Evolutionary conservation across 2,113 vertebrate genomes (phyloP), one percentile per base, ranked within the genome.

Genomic region (Scomber colias): DNA sequence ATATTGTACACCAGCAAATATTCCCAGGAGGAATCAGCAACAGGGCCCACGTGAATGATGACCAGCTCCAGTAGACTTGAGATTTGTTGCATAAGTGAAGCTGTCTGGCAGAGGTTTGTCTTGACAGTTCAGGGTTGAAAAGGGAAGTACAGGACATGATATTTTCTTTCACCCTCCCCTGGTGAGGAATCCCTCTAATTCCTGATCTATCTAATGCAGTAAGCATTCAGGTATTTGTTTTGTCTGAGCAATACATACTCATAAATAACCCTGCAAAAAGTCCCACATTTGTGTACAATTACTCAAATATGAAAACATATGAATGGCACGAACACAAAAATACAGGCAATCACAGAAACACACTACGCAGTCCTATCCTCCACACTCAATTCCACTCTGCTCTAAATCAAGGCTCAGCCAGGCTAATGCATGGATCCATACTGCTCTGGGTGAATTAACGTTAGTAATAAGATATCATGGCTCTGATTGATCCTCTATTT

Each of bases 401-500:
- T 86, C 81, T 94, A 93, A 94, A 94, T 94, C 92, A 92, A 79
- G 81, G 74, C 85, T 94, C 91, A 93, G 94, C 93, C 91, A 93
- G 73, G 95, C 96, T 92, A 93, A 96, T 95, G 96, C 95, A 96
- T 91, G 91, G 96, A 97, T 97, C 96, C 92, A 95, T 96, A 97
- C 94, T 77, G 95, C 96, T 97, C 96, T 96, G 96, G 97, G 96
- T 98, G 96, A 99, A 97, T 98, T 97, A 97, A 97, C 94, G 92
- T 97, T 96, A 97, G 96, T 98, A 97, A 98, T 97, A 98, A 97
- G 96, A 97, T 97, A 97, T 97, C 96, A 97, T 95, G 96, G 95
- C 95, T 95, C 95, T 96, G 96, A 99, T 97, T 98, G 97, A 99
- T 99, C 95, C 95, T 95, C 90, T 92, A 93, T 95, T 96, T 95